Evolutionary conservation across 2,888 invertebrate species (phyloP), one percentile per base, ranked within the genome.

Genomic region (Beris chalybata): DNA sequence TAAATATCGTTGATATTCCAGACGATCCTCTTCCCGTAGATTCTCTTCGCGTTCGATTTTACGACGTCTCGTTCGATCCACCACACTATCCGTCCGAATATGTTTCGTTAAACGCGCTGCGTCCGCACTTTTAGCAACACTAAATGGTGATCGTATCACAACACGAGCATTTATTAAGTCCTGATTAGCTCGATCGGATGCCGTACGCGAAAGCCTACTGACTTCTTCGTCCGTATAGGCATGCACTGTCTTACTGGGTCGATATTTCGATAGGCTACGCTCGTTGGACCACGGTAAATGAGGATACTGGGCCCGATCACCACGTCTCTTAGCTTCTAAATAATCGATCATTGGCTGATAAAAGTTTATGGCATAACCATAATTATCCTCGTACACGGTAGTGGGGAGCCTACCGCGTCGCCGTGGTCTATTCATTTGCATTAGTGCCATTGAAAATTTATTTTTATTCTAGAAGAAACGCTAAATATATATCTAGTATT

Each of bases 281-380:
- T 90, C 90, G 78, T 89, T 87, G 68, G 85, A 85, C 87, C 87
- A 89, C 67, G 91, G 91, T 71, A 92, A 82, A 80, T 91, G 89
- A 71, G 92, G 79, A 67, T 79, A 78, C 71, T 78, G 78, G 54
- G 73, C 72, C 13, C 64, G 43, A 72, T 76, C 73, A 67, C 75
- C 75, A 69, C 77, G 76, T 67, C 87, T 85, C 81, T 89, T 90
- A 53, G 85, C 86, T 76, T 89, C 88, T 73, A 93, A 87, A 76
- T 91, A 92, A 80, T 93, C 91, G 75, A 93, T 87, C 92, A 93
- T 92, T 57, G 92, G 92, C 79, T 92, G 90, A 81, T 93, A 93
- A 80, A 86, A 91, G 82, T 92, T 90, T 75, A 92, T 90, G 61
- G 90, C 91, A 79, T 88, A 91, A 72, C 89, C 89, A 81, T 92